Evolutionary conservation across 2,797 vertebrate species (phyloP).

Genomic region (Valencia hispanica): DNA sequence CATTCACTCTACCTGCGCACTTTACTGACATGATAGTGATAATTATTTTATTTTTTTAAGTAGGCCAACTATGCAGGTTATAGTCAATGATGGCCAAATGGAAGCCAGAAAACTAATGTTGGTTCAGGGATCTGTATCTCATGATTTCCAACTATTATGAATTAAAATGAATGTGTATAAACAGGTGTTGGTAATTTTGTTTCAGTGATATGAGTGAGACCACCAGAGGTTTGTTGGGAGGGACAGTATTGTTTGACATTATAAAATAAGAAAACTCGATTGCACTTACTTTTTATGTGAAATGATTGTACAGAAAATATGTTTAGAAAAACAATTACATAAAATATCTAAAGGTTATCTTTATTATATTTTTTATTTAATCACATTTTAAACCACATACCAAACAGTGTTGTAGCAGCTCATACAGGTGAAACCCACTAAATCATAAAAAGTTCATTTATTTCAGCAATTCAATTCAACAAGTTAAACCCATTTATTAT

Average conservation of each 20-base stretch:
- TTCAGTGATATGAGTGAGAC: background rate
- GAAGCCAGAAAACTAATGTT: background rate
- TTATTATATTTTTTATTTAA: background rate
- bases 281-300: background rate
- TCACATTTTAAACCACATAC: background rate
- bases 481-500: background rate
- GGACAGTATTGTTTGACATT: background rate
- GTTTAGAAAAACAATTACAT: background rate
- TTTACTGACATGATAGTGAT: slow-evolving; percentile 8
- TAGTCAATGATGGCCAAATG: background rate
- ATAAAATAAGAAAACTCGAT: background rate
- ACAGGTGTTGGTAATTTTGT: background rate
- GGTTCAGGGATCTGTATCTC: background rate
- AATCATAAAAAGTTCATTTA: background rate
- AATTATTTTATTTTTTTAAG: background rate
- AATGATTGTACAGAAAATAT: background rate
- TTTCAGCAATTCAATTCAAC: background rate
- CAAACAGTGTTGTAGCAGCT: background rate
- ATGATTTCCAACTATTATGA: no score
- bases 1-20: slow-evolving; percentile 53
- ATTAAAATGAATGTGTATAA: no score
- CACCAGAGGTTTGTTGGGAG: background rate
- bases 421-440: background rate
- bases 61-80: background rate
- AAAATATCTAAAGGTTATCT: background rate